Conservation (phyloP, 1,140 invertebrate species). For the Bathynomus jamesi region DNA sequence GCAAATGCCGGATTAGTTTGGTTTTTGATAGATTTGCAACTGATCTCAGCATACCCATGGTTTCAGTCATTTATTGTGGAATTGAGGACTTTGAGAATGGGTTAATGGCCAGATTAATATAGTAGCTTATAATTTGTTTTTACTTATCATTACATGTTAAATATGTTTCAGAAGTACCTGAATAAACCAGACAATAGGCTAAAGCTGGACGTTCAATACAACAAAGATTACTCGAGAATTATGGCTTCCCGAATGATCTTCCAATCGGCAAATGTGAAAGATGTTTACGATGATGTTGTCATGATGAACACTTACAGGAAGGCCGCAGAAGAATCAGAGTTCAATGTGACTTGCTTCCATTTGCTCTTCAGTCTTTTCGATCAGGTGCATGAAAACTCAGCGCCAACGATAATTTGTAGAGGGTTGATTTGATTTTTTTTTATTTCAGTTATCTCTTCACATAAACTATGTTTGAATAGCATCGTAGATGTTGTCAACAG, state of each 20-base stretch:
- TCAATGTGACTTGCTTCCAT: slow-evolving; percentile 85
- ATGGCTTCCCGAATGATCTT: slow-evolving; percentile 78
- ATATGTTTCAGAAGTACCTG: not conserved
- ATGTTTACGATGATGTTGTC: slow-evolving; percentile 81
- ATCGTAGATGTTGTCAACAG: too few relatives aligned
- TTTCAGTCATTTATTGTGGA: too few relatives aligned
- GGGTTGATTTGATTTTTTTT: not conserved
- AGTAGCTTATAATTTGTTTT: not conserved
- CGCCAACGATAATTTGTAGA: not conserved
- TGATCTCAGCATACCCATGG: too few relatives aligned
- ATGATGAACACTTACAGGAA: slow-evolving; percentile 72
- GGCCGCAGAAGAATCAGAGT: slow-evolving; percentile 64
- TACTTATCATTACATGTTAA: not conserved
- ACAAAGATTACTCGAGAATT: slow-evolving; percentile 62
- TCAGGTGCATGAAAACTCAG: slow-evolving; percentile 53
- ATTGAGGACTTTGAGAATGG: too few relatives aligned
- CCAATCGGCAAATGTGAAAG: slow-evolving; percentile 78
- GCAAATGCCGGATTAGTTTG: too few relatives aligned
- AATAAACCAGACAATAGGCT: not conserved
- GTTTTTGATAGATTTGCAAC: too few relatives aligned
- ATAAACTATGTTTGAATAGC: too few relatives aligned
- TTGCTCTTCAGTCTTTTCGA: slow-evolving; percentile 93
- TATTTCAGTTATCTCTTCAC: too few relatives aligned
- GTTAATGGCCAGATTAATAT: not conserved
- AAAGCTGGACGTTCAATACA: slow-evolving; percentile 66